These are phyloP conservation scores for Zygogramma bicolorata DNA, from an alignment of 2,888 invertebrate species.

Conservation along the genomic window DNA sequence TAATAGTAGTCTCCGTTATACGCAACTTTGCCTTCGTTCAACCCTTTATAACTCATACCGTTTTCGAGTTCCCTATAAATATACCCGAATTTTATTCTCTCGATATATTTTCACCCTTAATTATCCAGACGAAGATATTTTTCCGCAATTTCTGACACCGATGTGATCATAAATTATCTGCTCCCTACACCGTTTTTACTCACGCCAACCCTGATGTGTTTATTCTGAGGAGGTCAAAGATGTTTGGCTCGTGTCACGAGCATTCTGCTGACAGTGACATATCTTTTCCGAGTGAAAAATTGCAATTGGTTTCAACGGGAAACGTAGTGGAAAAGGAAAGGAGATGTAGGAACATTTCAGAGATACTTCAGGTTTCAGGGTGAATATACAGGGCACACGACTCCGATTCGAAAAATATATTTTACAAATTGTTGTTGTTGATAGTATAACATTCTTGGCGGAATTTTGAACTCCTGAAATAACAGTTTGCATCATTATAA, in stretches of 20 bases:
- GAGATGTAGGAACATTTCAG: background rate
- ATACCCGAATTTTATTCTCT: too few species aligned
- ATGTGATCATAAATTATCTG: background rate
- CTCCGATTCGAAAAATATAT: background rate
- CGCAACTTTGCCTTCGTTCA: too few species aligned
- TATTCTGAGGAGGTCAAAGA: slow-evolving; percentile 1
- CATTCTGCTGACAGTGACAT: slow-evolving; percentile 3
- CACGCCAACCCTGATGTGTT: slow-evolving; percentile 6
- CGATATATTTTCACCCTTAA: background rate
- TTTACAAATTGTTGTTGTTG: too few species aligned
- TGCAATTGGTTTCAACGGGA: background rate
- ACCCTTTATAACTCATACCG: too few species aligned
- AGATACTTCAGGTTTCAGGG: background rate
- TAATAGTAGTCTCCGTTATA: too few species aligned
- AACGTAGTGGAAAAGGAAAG: background rate
- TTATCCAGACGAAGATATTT: background rate
- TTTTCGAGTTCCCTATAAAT: too few species aligned
- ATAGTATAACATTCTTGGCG: too few species aligned
- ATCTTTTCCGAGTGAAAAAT: background rate
- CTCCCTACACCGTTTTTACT: background rate
- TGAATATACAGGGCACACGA: background rate
- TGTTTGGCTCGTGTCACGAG: background rate
- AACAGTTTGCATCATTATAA: too few species aligned
- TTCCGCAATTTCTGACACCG: background rate
- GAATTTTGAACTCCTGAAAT: too few species aligned